Evolutionary conservation across 2,888 invertebrate genomes (phyloP).

Genomic region (Chrysina gloriosa): DNA sequence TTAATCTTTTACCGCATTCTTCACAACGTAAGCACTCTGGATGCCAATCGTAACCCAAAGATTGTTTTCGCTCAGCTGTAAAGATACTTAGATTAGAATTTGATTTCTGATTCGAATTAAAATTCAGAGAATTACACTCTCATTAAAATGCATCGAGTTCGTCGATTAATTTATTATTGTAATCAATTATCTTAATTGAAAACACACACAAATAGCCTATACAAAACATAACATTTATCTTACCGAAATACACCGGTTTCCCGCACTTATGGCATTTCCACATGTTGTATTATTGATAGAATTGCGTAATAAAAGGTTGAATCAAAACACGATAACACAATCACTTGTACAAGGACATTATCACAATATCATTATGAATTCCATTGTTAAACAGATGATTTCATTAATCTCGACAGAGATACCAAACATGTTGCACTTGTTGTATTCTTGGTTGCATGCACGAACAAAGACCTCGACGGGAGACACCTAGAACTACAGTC

Average conservation of each 20-base stretch:
- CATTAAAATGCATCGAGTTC: background rate
- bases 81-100: no score
- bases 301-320: slow-evolving; percentile 10
- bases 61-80: slow-evolving; percentile 85
- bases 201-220: background rate
- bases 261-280: slow-evolving; percentile 88
- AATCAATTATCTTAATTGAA: background rate
- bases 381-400: slow-evolving; percentile 42
- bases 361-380: slow-evolving; percentile 27
- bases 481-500: no score
- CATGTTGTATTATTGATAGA: slow-evolving; percentile 64
- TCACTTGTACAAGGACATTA: slow-evolving; percentile 2
- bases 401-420: slow-evolving; percentile 27
- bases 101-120: no score
- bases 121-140: no score
- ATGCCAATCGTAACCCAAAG: slow-evolving; percentile 89
- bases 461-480: background rate
- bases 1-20: slow-evolving; percentile 83
- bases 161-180: background rate
- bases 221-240: slow-evolving; percentile 53
- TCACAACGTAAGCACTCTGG: slow-evolving; percentile 85
- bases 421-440: slow-evolving; percentile 5
- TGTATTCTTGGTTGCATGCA: slow-evolving; percentile 3
- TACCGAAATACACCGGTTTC: slow-evolving; percentile 84
- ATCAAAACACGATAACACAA: slow-evolving; percentile 28